phyloP scores from a whole-genome alignment of 2,888 invertebrate species.

The Gryllus longicercus region DNA sequence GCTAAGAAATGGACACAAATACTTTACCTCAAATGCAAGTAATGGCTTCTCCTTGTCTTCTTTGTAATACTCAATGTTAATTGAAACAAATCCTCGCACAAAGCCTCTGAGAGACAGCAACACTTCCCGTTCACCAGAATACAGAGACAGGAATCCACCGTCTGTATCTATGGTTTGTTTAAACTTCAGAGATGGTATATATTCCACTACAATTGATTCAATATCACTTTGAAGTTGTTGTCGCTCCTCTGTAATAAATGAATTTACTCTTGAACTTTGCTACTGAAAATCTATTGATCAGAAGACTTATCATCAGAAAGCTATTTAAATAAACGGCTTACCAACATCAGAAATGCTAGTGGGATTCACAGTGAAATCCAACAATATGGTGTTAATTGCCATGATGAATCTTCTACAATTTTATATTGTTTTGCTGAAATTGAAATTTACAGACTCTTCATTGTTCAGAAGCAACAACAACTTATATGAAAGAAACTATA shows the following conservation, averaged over 20 bases:
- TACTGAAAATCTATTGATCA: background rate
- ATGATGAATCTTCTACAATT: conserved; percentile 46
- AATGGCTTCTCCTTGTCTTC: conserved; percentile 69
- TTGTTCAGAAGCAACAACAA: too few species aligned
- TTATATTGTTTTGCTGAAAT: too few species aligned
- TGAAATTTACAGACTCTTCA: too few species aligned
- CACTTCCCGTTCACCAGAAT: conserved; percentile 66
- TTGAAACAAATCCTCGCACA: conserved; percentile 70
- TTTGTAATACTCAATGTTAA: conserved; percentile 80
- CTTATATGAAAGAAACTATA: too few species aligned
- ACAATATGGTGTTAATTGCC: conserved; percentile 74
- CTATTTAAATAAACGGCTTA: conserved; percentile 4
- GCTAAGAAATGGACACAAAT: too few species aligned
- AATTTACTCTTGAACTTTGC: background rate
- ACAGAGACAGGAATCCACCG: conserved; percentile 66
- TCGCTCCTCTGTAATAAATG: conserved; percentile 41
- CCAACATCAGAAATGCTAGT: conserved; percentile 59
- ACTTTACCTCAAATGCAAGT: conserved; percentile 70
- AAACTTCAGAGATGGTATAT: conserved; percentile 67
- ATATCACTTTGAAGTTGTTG: conserved; percentile 64
- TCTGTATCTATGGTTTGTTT: conserved; percentile 62
- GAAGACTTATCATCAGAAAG: background rate
- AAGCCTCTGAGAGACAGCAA: conserved; percentile 70
- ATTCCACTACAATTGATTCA: conserved; percentile 66
- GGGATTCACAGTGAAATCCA: conserved; percentile 75